These are phyloP conservation scores for Onychostruthus taczanowskii DNA, from an alignment of 2,113 vertebrate species.

Conservation along the genomic window DNA sequence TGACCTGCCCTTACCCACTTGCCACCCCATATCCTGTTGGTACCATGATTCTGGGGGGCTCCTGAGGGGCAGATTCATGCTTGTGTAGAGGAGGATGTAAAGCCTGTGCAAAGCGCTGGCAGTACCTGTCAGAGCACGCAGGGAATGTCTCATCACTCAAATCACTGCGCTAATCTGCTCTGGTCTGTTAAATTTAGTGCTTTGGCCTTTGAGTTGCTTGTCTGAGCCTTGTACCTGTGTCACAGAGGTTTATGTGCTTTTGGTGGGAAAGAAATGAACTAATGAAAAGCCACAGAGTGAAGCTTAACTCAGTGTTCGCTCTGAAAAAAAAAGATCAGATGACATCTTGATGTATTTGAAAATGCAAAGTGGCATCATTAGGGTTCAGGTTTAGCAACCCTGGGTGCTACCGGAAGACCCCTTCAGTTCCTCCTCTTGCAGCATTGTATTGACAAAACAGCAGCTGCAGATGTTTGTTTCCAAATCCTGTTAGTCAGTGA, in stretches of 20 bases:
- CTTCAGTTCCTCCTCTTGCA: not conserved
- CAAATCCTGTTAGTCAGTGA: not conserved
- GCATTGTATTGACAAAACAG: not conserved
- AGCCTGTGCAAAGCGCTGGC: not conserved
- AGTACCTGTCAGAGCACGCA: not conserved
- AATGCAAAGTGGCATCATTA: not conserved
- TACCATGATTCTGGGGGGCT: not conserved
- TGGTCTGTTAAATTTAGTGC: constrained; percentile 15
- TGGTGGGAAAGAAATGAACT: not conserved
- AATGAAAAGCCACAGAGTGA: not conserved
- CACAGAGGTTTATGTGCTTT: constrained; percentile 6
- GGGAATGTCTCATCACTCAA: not conserved
- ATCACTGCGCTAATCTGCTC: not conserved
- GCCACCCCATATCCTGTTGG: not conserved
- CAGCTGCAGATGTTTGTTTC: not conserved
- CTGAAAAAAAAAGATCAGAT: not conserved
- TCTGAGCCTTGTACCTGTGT: constrained; percentile 6
- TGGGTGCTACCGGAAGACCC: not conserved
- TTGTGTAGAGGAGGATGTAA: not conserved
- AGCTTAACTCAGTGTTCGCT: not conserved
- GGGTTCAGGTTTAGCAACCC: not conserved
- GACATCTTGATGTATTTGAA: not conserved
- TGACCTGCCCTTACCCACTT: rapidly evolving
- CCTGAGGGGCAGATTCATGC: not conserved
- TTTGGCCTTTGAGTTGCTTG: constrained; percentile 36